Conservation (phyloP, 2,797 vertebrate species). For the Paratrypauchen microcephalus region DNA sequence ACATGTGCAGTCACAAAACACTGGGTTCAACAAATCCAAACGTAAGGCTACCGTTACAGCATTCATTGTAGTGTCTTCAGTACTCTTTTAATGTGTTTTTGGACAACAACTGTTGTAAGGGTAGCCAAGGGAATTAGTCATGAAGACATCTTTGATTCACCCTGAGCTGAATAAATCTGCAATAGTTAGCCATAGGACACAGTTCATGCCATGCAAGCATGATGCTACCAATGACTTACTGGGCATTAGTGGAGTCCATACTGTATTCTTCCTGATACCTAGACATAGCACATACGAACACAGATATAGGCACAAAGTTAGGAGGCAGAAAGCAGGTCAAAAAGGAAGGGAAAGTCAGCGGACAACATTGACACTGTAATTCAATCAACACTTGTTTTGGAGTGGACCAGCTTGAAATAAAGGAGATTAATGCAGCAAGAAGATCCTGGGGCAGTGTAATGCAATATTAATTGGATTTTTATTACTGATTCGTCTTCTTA, state of each 20-base stretch:
- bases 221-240: conserved; percentile 79
- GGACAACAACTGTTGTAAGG: conserved; percentile 62
- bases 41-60: conserved; percentile 62
- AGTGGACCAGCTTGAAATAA: conserved; percentile 9
- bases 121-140: conserved; percentile 34
- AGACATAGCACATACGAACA: conserved; percentile 69
- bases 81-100: conserved; percentile 17
- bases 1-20: conserved; percentile 39
- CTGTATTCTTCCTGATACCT: conserved; percentile 85
- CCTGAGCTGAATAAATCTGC: conserved; percentile 17
- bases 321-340: conserved; percentile 34
- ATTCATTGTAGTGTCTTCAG: conserved; percentile 40
- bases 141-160: not conserved
- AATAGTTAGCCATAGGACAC: conserved; percentile 39
- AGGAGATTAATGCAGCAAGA: conserved; percentile 22
- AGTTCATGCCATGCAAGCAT: conserved; percentile 76
- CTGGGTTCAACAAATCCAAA: conserved; percentile 15
- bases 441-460: not conserved
- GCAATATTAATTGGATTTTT: too few relatives aligned
- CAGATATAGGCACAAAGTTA: conserved; percentile 68
- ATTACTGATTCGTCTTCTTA: conserved; percentile 15
- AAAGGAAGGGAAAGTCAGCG: conserved; percentile 23
- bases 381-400: conserved; percentile 26
- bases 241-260: conserved; percentile 85
- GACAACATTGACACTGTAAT: conserved; percentile 19